Conservation (phyloP, 2,888 invertebrate species). For the Caenorhabditis doughertyi region DNA sequence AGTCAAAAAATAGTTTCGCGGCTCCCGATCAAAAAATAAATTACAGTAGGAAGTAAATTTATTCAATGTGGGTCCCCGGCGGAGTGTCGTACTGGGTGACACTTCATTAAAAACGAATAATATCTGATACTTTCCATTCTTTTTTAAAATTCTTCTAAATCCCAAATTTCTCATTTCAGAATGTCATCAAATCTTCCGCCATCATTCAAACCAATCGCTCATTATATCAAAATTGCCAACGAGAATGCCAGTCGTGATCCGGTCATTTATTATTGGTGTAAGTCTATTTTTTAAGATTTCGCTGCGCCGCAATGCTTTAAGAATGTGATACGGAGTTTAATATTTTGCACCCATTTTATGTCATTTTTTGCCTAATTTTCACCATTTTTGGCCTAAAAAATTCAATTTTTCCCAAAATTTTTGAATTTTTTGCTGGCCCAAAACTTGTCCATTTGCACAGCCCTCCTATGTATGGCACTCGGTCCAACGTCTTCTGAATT, state of each 20-base stretch:
- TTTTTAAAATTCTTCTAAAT: too few relatives aligned
- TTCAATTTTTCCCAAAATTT: not conserved
- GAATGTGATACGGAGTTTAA: too few relatives aligned
- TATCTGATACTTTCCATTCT: too few relatives aligned
- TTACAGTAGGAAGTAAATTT: too few relatives aligned
- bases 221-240: conserved; percentile 92
- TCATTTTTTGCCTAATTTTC: not conserved
- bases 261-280: conserved; percentile 92
- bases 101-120: too few relatives aligned
- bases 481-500: not conserved
- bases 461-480: conserved; percentile 26
- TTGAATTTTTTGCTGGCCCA: not conserved
- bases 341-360: too few relatives aligned
- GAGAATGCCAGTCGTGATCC: conserved; percentile 94
- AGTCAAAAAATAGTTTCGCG: too few relatives aligned
- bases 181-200: conserved; percentile 83
- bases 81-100: too few relatives aligned
- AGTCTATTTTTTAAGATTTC: conserved; percentile 78
- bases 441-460: too few relatives aligned
- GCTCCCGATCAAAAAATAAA: too few relatives aligned
- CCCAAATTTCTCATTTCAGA: conserved; percentile 1
- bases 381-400: not conserved
- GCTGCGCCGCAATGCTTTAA: too few relatives aligned
- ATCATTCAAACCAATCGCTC: conserved; percentile 91
- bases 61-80: too few relatives aligned